Base-by-base conservation (phyloP, 2,113 vertebrate genomes). In the Zosterops hypoxanthus region DNA sequence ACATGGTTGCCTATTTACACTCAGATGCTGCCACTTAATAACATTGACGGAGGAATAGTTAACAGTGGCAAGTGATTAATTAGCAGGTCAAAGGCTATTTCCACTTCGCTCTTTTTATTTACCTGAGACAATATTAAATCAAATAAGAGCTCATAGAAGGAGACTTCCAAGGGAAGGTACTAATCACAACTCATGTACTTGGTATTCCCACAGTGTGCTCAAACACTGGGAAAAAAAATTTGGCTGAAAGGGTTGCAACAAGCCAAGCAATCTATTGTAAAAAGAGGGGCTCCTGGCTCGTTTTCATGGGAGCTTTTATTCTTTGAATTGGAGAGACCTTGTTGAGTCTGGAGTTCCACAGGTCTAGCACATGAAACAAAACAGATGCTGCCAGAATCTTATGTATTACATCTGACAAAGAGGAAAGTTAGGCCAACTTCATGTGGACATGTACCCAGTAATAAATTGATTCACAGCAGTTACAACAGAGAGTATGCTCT, bases 61-160 rank as follows among this genome's bases (percentile, higher is more conserved):
- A 92, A 82, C 56, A 90, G 56, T 78, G 79, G 28, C 65, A 79
- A 91, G 69, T 88, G 69, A 90, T 95, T 96, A 94, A 96, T 94
- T 94, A 94, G 41, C 15, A 33, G 77, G 90, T 95, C 83, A 93
- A 93, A 87, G 83, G 82, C 26, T 79, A 59, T 86, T 92, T 94
- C 65, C 65, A 91, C 80, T 79, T 90, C 2, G 2, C 55, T 95
- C 57, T 17, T 86, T 92, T 83, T 88, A 75, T 96, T 92, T 95
- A 94, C 88, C 80, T 76, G 83, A 92, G 71, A 91, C 69, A 79
- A 96, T 80, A 90, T 57, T 80, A 93, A 86, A 96, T 79, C 77
- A 90, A 91, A 83, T 80, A 75, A 86, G 20, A 91, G 39, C 17
- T 68, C 49, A 42, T 77, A 69, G 82, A 88, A 94, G 19, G 46